phyloP scores from a whole-genome alignment of 2,797 vertebrate species.

The Rhynchotus rufescens region DNA sequence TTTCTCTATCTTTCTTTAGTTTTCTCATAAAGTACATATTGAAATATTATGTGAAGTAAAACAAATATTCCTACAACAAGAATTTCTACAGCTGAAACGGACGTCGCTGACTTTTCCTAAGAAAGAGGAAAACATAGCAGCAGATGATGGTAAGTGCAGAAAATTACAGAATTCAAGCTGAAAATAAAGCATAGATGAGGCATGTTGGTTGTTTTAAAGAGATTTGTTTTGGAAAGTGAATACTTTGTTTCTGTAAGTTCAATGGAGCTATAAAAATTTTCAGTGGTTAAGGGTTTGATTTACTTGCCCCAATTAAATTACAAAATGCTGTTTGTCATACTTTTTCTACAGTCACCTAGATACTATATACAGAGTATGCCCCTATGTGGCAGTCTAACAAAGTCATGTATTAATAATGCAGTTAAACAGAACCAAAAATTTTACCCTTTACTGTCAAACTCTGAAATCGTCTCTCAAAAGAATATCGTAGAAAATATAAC shows the following conservation, averaged over 20 bases:
- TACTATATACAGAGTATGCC: not conserved
- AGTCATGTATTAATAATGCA: not conserved
- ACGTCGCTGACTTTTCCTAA: slow-evolving; percentile 71
- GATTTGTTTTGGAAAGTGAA: not conserved
- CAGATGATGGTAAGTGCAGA: slow-evolving; percentile 72
- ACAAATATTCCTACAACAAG: slow-evolving; percentile 84
- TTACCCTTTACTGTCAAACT: not conserved
- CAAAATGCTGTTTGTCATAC: not conserved
- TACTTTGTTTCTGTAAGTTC: not conserved
- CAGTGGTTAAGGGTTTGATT: not conserved
- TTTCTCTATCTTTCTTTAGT: slow-evolving; percentile 74
- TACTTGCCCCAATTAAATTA: not conserved
- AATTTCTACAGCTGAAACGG: slow-evolving; percentile 78
- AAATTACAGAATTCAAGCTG: not conserved
- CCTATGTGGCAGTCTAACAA: not conserved
- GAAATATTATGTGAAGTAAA: slow-evolving; percentile 91
- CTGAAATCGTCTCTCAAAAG: not conserved
- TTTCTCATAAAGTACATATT: slow-evolving; percentile 86
- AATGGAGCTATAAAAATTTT: not conserved
- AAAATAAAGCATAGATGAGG: not conserved
- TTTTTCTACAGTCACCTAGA: not conserved
- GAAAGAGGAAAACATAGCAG: slow-evolving; percentile 28
- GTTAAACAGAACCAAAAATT: not conserved
- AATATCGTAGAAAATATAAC: not conserved
- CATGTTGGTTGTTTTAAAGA: not conserved